These are phyloP conservation scores for Laspeyria flexula DNA, from an alignment of 2,888 invertebrate species.

Conservation along the genomic window DNA sequence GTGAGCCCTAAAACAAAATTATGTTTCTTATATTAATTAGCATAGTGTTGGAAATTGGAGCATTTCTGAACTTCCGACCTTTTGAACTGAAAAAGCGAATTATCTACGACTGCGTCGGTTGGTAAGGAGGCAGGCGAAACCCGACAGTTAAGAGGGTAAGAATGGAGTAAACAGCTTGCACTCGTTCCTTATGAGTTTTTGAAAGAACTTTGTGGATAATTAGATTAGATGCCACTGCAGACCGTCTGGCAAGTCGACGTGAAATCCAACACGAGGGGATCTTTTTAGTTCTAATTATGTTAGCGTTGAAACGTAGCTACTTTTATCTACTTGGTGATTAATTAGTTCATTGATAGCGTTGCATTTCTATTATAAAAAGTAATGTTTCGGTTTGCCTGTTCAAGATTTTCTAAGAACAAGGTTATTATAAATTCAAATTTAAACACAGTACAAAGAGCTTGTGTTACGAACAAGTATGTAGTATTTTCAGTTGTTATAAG, in stretches of 20 bases:
- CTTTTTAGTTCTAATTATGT: constrained; percentile 36
- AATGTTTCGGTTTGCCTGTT: no score
- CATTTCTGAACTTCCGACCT: no score
- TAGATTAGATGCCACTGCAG: constrained; percentile 71
- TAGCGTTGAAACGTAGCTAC: constrained; percentile 40
- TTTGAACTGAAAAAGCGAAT: no score
- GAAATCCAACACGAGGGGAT: constrained; percentile 49
- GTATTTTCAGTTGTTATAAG: no score
- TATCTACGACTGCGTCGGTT: constrained; percentile 42
- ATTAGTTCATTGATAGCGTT: not conserved
- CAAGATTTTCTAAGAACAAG: no score
- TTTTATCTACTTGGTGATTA: constrained; percentile 30
- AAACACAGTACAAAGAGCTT: no score
- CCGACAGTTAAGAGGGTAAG: constrained; percentile 54
- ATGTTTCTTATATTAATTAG: no score
- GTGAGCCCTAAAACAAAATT: no score
- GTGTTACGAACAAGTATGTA: no score
- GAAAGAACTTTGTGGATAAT: constrained; percentile 72
- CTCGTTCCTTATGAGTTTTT: constrained; percentile 67
- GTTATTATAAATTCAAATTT: no score
- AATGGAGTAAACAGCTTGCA: constrained; percentile 66
- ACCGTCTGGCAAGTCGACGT: constrained; percentile 39
- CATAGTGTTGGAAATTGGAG: no score
- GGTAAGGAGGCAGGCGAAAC: constrained; percentile 53
- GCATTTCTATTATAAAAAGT: no score